phyloP scores from a whole-genome alignment of 2,797 vertebrate genomes.

The Mormyrus proboscirostris region DNA sequence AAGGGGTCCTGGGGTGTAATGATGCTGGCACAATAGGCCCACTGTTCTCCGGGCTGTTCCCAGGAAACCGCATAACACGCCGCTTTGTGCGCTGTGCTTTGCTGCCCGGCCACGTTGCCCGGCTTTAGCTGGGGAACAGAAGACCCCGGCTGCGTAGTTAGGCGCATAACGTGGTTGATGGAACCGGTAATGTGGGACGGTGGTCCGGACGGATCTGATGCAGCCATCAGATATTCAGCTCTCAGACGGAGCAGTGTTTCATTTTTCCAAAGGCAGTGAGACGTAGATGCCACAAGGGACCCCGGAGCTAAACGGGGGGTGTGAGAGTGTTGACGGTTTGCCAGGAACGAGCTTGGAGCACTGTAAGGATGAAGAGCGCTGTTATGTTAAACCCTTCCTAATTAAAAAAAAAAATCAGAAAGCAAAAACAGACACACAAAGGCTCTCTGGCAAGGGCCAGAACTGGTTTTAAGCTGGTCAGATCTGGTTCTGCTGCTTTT shows the following conservation, averaged over 20 bases:
- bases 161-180: slow-evolving; percentile 34
- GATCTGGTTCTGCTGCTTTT: slow-evolving; percentile 62
- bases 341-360: slow-evolving; percentile 38
- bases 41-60: slow-evolving; percentile 69
- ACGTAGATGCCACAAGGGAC: slow-evolving; percentile 27
- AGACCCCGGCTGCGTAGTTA: slow-evolving; percentile 47
- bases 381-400: slow-evolving; percentile 47
- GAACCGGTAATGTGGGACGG: slow-evolving; percentile 15
- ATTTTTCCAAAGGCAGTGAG: not conserved
- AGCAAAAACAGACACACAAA: slow-evolving; percentile 51
- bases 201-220: slow-evolving; percentile 16
- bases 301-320: slow-evolving; percentile 31
- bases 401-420: slow-evolving; percentile 49
- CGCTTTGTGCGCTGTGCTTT: slow-evolving; percentile 69
- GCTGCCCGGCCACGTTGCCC: slow-evolving; percentile 69
- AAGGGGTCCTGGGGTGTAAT: slow-evolving; percentile 54
- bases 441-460: slow-evolving; percentile 35
- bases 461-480: slow-evolving; percentile 67
- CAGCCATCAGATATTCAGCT: slow-evolving; percentile 42
- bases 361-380: slow-evolving; percentile 41
- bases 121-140: slow-evolving; percentile 57
- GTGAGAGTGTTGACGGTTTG: slow-evolving; percentile 42
- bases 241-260: slow-evolving; percentile 21
- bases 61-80: slow-evolving; percentile 74
- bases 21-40: slow-evolving; percentile 69